Evolutionary conservation across 2,113 vertebrate genomes (phyloP).

Genomic region (Felis chaus): DNA sequence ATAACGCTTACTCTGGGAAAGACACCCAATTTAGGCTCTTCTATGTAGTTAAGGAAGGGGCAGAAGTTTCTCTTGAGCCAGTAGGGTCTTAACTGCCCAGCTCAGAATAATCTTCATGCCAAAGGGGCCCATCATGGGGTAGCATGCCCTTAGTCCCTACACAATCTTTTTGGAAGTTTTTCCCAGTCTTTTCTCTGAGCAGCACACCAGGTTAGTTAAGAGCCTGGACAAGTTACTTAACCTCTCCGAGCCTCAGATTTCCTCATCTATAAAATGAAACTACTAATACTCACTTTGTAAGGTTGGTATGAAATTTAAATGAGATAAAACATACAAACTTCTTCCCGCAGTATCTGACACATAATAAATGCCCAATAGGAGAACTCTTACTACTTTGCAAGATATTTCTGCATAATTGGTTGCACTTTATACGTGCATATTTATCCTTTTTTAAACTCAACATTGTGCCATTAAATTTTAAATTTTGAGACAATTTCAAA

Average conservation of each 20-base stretch:
- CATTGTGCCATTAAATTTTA: not conserved
- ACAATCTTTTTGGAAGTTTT: not conserved
- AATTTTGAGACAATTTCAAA: slow-evolving; percentile 23
- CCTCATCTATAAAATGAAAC: not conserved
- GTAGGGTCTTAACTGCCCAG: not conserved
- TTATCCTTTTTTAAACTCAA: not conserved
- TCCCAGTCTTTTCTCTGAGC: not conserved
- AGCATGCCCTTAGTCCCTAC: not conserved
- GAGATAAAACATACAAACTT: not conserved
- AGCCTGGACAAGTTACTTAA: not conserved
- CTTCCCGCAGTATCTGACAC: not conserved
- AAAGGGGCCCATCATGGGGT: not conserved
- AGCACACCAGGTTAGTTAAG: not conserved
- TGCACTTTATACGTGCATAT: not conserved
- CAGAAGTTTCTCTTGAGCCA: not conserved
- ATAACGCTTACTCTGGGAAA: not conserved
- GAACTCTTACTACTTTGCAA: not conserved
- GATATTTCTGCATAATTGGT: not conserved
- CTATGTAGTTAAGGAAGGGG: not conserved
- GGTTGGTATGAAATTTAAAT: not conserved
- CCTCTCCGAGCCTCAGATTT: not conserved
- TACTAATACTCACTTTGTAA: not conserved
- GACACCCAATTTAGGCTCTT: not conserved
- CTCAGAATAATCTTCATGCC: not conserved
- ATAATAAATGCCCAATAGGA: not conserved